Evolutionary conservation across 1,140 invertebrate species (phyloP), one percentile per base, ranked within the genome.

Genomic region (Camponotus vicinus): DNA sequence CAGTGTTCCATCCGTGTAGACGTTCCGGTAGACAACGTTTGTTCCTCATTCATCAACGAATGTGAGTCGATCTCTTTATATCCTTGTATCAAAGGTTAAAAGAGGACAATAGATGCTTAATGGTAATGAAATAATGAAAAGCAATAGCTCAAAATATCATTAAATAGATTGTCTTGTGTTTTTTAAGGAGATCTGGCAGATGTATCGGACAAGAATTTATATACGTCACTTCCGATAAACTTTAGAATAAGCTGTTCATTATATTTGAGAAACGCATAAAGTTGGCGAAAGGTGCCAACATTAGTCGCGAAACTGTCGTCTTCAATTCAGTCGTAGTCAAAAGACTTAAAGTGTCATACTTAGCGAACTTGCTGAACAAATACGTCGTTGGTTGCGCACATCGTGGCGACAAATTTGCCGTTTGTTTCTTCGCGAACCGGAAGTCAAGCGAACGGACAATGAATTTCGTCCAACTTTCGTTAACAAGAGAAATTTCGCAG

Each of bases 291-390:
- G 67, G 49, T 37, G 34, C 11, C 40, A 69, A 66, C 21, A 15
- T 11, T n/a, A 57, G 15, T 71, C 27, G 55, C 9, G 11, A 34
- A 82, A 82, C 67, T 27, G 67, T 73, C 55, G 40, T 61, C 55
- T 59, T 73, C 69, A 82, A 82, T 27, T 27, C 27, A 27, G 27
- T 27, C 27, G 27, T 73, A 73, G 66, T 27, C 64, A 21, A 80
- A 70, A 82, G 79, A 82, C 27, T 82, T 82, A 71, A 52, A 82
- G 67, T 80, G 78, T 73, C 67, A 82, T 73, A 80, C 67, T 59
- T 73, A 61, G 79, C 40, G 55, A 82, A 82, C 52, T 82, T 37
- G 52, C 27, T 59, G 67, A 82, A 82, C 79, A 82, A 61, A 82
- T 59, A 73, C 37, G 67, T 4, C 67, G 37, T 34, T 45, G 66